Evolutionary conservation across 2,113 vertebrate genomes (phyloP).

Genomic region (Calidris pugnax): DNA sequence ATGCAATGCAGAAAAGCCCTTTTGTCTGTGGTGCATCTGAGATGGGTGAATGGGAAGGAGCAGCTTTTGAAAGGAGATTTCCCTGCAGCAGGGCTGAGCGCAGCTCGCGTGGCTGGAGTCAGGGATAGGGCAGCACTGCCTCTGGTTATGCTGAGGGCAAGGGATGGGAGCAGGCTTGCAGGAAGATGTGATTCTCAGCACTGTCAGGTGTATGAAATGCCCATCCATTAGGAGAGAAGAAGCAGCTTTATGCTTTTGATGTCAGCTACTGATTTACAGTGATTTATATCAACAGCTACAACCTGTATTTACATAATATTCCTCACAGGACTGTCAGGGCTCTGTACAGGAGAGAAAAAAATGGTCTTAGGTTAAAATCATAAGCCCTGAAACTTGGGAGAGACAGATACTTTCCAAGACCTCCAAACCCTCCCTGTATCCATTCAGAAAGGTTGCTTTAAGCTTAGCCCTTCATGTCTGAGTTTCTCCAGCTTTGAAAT

Average conservation of each 20-base stretch:
- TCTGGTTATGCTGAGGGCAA: neutral
- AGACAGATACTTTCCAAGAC: neutral
- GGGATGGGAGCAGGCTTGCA: neutral
- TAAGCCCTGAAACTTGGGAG: neutral
- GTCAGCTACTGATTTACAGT: constrained; percentile 53
- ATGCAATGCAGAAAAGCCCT: neutral
- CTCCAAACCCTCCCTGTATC: neutral
- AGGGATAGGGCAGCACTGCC: neutral
- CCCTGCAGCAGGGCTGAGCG: neutral
- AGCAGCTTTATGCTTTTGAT: constrained; percentile 31
- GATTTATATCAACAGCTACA: constrained; percentile 34
- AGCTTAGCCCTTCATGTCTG: neutral
- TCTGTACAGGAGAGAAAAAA: neutral
- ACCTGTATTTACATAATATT: constrained; percentile 35
- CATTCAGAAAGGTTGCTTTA: constrained; percentile 6
- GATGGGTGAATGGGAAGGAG: neutral
- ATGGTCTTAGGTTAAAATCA: neutral
- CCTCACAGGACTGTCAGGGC: constrained; percentile 17
- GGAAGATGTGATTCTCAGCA: neutral
- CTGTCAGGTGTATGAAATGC: neutral
- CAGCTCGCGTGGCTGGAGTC: neutral
- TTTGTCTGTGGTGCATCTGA: neutral
- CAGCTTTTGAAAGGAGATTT: neutral
- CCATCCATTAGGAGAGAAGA: neutral
- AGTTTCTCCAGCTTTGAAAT: constrained; percentile 14